These are phyloP conservation scores for Eulemur rufifrons DNA, from an alignment of 2,113 vertebrate species.

Conservation along the genomic window DNA sequence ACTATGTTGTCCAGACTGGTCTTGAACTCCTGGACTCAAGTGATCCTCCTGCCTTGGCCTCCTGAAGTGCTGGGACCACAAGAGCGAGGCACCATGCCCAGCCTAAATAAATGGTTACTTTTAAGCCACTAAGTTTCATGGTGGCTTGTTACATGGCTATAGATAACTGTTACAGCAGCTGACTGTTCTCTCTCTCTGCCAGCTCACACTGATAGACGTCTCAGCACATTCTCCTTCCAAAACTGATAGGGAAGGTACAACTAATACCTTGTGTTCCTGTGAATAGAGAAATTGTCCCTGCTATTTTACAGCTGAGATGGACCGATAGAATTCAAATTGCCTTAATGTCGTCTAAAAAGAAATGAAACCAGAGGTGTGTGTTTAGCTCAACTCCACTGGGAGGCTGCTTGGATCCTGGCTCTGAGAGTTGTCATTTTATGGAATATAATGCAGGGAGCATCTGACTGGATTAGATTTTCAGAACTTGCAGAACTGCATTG, in stretches of 20 bases:
- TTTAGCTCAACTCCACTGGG: neutral
- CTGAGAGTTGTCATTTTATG: neutral
- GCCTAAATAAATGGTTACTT: neutral
- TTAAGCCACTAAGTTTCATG: neutral
- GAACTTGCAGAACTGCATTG: too few species aligned
- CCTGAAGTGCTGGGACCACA: too few species aligned
- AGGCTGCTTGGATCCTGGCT: neutral
- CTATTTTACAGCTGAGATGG: neutral
- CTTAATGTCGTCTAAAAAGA: neutral
- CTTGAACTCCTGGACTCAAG: too few species aligned
- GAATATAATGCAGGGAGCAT: neutral
- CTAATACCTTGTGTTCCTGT: fast-evolving
- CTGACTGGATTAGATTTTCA: neutral
- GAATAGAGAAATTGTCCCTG: neutral
- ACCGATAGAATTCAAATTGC: neutral
- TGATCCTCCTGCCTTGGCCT: too few species aligned
- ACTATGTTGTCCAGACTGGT: too few species aligned
- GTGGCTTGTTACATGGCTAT: neutral
- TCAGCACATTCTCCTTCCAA: neutral
- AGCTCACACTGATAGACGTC: neutral
- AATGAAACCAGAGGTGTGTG: neutral
- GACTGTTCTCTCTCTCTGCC: neutral
- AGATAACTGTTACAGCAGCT: neutral
- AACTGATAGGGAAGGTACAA: neutral
- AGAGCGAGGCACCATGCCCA: too few species aligned